Conservation (phyloP, 2,888 invertebrate species). For the Exephanes ischioxanthus region DNA sequence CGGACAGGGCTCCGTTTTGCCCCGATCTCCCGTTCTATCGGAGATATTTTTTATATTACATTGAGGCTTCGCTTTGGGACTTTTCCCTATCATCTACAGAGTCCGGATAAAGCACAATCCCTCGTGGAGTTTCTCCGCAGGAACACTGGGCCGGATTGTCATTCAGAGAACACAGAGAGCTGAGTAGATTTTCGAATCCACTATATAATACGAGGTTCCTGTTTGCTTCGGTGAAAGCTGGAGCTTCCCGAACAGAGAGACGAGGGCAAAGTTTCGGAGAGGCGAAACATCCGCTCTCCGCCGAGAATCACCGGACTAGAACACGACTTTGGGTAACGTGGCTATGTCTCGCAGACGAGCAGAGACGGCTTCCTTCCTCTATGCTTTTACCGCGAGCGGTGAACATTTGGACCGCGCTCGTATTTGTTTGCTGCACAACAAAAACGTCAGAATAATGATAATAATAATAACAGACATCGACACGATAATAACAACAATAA, state of each 20-base stretch:
- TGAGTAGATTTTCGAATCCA: slow-evolving; percentile 10
- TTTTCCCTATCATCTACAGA: not conserved
- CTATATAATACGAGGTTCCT: not conserved
- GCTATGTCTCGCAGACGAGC: not conserved
- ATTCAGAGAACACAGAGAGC: slow-evolving; percentile 5
- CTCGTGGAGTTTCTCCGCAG: not conserved
- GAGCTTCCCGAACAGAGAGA: slow-evolving; percentile 1
- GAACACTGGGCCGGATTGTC: slow-evolving; percentile 34
- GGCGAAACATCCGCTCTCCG: slow-evolving; percentile 39
- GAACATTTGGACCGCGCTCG: not conserved
- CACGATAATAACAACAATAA: too few species aligned
- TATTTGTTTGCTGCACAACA: not conserved
- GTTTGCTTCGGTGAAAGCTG: slow-evolving; percentile 24
- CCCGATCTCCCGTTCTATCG: not conserved
- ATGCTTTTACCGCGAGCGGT: not conserved
- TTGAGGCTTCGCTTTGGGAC: not conserved
- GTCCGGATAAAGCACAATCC: slow-evolving; percentile 9
- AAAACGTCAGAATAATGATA: not conserved
- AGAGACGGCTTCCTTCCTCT: not conserved
- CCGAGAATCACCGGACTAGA: slow-evolving; percentile 31
- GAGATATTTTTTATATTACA: not conserved
- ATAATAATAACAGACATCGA: not conserved
- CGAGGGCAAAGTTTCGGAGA: slow-evolving; percentile 29
- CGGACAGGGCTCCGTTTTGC: not conserved
- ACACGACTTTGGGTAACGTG: slow-evolving; percentile 20